phyloP scores from a whole-genome alignment of 2,113 vertebrate genomes.

The Platichthys stellatus region DNA sequence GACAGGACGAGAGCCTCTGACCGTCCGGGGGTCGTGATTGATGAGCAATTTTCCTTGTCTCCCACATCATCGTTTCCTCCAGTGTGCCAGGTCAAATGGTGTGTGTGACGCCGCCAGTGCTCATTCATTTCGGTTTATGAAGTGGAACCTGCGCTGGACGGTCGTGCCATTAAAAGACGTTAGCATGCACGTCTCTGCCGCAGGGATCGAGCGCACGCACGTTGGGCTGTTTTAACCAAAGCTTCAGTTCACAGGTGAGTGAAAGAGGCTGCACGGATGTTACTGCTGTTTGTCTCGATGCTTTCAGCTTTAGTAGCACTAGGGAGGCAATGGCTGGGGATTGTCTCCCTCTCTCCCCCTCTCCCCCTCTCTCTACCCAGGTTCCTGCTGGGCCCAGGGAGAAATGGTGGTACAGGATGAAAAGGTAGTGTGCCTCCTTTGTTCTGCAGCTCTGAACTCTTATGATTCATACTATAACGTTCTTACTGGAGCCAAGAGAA shows the following conservation, averaged over 20 bases:
- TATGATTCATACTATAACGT: slow-evolving; percentile 37
- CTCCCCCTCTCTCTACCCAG: no score
- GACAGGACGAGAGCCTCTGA: slow-evolving; percentile 47
- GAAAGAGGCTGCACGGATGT: slow-evolving; percentile 17
- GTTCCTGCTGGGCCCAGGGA: slow-evolving; percentile 1
- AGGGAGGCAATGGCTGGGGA: slow-evolving; percentile 19
- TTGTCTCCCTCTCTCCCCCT: neutral
- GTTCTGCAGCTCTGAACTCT: slow-evolving; percentile 56
- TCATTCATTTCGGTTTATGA: slow-evolving; percentile 69
- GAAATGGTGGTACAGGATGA: slow-evolving; percentile 18
- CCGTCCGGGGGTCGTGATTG: slow-evolving; percentile 58
- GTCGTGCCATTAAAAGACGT: slow-evolving; percentile 55
- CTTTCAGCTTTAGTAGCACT: no score
- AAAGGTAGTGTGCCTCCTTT: slow-evolving; percentile 58
- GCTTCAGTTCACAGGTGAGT: slow-evolving; percentile 61
- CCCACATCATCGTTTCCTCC: slow-evolving; percentile 56
- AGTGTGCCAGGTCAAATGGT: slow-evolving; percentile 61
- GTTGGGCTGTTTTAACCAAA: slow-evolving; percentile 41
- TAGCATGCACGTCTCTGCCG: slow-evolving; percentile 39
- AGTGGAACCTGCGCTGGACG: slow-evolving; percentile 56
- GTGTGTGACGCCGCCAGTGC: slow-evolving; percentile 60
- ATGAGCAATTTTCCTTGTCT: slow-evolving; percentile 64
- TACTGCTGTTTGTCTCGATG: slow-evolving; percentile 33
- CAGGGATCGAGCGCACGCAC: slow-evolving; percentile 37
- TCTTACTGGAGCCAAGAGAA: slow-evolving; percentile 52